Percentiles rank a stretch among this genome's conserved stretches.
phyloP scores from a whole-genome alignment of 2,888 invertebrate species.

The Volucella bombylans region DNA sequence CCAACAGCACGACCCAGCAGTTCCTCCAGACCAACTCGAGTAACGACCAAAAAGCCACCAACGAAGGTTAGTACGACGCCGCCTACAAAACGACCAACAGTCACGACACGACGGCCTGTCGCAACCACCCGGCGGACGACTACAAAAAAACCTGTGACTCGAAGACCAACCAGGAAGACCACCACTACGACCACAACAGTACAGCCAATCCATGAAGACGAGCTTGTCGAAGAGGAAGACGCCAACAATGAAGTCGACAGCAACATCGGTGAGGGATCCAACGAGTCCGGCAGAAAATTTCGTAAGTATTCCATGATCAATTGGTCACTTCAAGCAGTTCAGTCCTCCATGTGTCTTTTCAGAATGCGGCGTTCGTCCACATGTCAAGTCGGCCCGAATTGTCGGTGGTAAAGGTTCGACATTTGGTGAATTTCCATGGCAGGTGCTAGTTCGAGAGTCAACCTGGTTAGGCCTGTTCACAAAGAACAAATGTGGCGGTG shows the following conservation, averaged over 20 bases:
- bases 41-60: conserved; percentile 80
- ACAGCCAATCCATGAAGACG: conserved; percentile 77
- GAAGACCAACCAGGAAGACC: conserved; percentile 76
- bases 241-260: conserved; percentile 72
- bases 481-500: conserved; percentile 97
- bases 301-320: conserved; percentile 80
- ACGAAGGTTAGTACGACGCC: conserved; percentile 77
- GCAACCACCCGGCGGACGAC: conserved; percentile 79
- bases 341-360: conserved; percentile 75
- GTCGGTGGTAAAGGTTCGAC: conserved; percentile 94
- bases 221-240: conserved; percentile 79
- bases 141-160: conserved; percentile 81
- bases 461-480: conserved; percentile 97
- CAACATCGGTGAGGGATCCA: conserved; percentile 49
- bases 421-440: conserved; percentile 97
- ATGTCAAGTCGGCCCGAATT: conserved; percentile 90
- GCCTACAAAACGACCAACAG: conserved; percentile 76
- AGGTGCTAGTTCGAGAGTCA: conserved; percentile 94
- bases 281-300: conserved; percentile 78
- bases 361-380: conserved; percentile 94
- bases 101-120: conserved; percentile 77
- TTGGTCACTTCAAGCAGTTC: conserved; percentile 74
- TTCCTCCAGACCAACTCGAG: conserved; percentile 77
- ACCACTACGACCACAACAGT: conserved; percentile 79
- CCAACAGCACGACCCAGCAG: conserved; percentile 76